Evolutionary conservation across 2,888 invertebrate species (phyloP), one percentile per base, ranked within the genome.

Genomic region (Ophion slaviceki): DNA sequence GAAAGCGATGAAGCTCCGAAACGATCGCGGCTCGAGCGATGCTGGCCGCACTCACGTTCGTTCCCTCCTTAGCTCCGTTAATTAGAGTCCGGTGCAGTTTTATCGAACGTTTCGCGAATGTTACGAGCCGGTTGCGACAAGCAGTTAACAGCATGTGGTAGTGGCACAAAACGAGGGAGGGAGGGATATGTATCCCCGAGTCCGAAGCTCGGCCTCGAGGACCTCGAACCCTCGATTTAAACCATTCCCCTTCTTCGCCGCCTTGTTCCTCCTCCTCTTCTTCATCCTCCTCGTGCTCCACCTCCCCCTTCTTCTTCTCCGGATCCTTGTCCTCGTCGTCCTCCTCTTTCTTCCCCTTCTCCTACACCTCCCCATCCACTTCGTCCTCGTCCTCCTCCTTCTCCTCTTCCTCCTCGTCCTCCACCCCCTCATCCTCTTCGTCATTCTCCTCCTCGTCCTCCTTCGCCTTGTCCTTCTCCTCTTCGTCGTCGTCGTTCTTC

Each of bases 81-180:
- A 86, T 84, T 86, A 84, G 86, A 76, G 61, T 81, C 84, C 64
- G 80, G 57, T 72, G 81, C 84, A 84, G 76, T 86, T 86, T 86
- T 86, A 86, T 86, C 86, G 86, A 86, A 86, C 84, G 86, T 84
- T 86, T 82, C 86, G 76, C 59, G 84, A 82, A 86, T 86, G 84
- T 86, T 86, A 84, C 82, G 81, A 81, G 79, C 84, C 81, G 75
- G 82, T 82, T 76, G 84, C 85, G 82, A 85, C 85, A 85, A 82
- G 82, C 70, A 80, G 82, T 85, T 85, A 85, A 85, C 85, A 85
- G 85, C 85, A 80, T 82, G 85, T 64, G 85, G 82, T 82, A 82
- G 80, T 76, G 20, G 62, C 61, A 71, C 53, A 67, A 70, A 77
- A 77, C 77, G 77, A 76, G 68, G 68, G 45, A 61, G 10, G 70